Evolutionary conservation across 2,797 vertebrate species (phyloP), one percentile per base, ranked within the genome.

Genomic region (Eulemur mongoz): DNA sequence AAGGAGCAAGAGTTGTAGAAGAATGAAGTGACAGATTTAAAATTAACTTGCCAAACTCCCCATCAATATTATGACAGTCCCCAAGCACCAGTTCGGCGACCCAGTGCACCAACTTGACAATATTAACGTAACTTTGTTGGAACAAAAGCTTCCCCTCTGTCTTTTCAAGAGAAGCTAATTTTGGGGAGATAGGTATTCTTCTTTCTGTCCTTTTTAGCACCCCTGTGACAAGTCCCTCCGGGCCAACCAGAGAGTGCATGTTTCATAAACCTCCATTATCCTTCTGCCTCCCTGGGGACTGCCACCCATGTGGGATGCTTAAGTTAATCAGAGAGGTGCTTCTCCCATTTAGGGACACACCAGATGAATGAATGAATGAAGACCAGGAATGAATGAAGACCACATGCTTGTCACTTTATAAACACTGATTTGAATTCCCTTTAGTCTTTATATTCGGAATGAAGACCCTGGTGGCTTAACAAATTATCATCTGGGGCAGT

Each of bases 41-140:
- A 98, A 98, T 98, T 98, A 98, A 98, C 98, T 98, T 98, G 97
- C 98, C 98, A 98, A 98, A 98, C 89, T 97, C 50, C 89, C 93
- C 97, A 97, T 98, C 98, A 98, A 97, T 98, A 97, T 98, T 97
- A 96, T 97, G 98, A 98, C 98, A 98, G 98, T 94, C 98, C 43
- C 94, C 96, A 84, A n/a, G 57, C 88, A 43, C 85, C 63, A 85
- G 96, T 97, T 97, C 98, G 96, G 89, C 1, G 91, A 95, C 97
- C 98, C 90, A 3, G 85, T 9, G 3, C 15, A 65, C 91, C 94
- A 15, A 92, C 96, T 96, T 98, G 98, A 96, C 97, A 98, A 98
- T 80, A 63, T n/a, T 78, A 96, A 92, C 20, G 0, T 50, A 93
- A 97, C 84, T 90, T 91, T 50, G 93, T 91, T 0, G 0, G 96